A percentile compares a stretch with the other conserved stretches of the same genome.
Conservation (phyloP, 37 sponge, comb jelly and placozoan genomes). For the Chondrilla cf. caribensis region DNA sequence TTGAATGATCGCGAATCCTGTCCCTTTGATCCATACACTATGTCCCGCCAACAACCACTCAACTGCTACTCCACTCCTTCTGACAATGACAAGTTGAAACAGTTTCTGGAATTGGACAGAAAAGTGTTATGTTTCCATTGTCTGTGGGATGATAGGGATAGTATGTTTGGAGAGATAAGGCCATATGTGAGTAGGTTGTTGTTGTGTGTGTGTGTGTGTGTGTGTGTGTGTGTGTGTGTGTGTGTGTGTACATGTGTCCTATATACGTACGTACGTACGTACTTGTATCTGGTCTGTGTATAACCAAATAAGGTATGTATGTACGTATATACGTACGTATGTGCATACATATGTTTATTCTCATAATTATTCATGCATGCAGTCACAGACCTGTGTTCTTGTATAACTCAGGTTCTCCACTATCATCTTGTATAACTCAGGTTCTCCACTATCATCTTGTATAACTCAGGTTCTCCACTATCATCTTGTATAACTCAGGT, state of each 20-base stretch:
- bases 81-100: constrained; percentile 87
- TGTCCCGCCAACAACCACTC: constrained; percentile 54
- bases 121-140: constrained; percentile 92
- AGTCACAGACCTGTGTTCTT: background rate
- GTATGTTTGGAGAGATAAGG: constrained; percentile 96
- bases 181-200: constrained; percentile 78
- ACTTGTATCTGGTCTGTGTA: background rate
- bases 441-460: constrained; percentile 91
- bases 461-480: constrained; percentile 86
- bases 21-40: constrained; percentile 85
- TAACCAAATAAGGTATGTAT: no score
- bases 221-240: constrained; percentile 7
- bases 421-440: constrained; percentile 88
- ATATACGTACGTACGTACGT: background rate
- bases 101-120: constrained; percentile 91
- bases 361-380: background rate
- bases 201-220: constrained; percentile 21
- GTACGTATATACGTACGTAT: background rate
- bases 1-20: constrained; percentile 59
- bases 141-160: constrained; percentile 97
- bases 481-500: constrained; percentile 82
- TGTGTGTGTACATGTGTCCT: background rate
- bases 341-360: background rate
- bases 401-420: constrained; percentile 67
- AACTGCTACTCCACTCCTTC: constrained; percentile 77